Base-by-base conservation (phyloP, 2,113 vertebrate species). In the Anarrhichthys ocellatus region DNA sequence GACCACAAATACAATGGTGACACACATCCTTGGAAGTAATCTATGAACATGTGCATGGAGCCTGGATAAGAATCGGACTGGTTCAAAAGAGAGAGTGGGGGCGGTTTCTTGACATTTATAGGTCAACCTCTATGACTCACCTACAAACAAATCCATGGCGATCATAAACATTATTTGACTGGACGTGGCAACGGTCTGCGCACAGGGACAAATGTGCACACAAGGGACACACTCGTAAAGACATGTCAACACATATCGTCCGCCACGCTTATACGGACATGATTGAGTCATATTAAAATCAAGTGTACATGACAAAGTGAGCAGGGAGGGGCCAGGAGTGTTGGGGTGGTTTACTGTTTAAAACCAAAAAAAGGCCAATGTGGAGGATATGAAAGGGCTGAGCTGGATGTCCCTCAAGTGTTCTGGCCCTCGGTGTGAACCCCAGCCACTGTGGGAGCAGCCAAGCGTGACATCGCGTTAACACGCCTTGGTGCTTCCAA, bases 381-480 rank as follows among this genome's bases (percentile, higher is more conserved):
- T 10, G 48, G 48, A 73, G 64, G 24, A 76, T 82, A 71, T 84
- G 68, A 88, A 89, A 87, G 64, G 82, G 72, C 61, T 76, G 88
- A 84, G 73, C 52, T 83, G 66, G 73, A 83, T 62, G 82, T 89
- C 87, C 87, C 87, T 89, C 69, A 88, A 92, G 88, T 90, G 73
- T 63, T 82, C 50, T 87, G 89, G 72, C 83, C 69, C 77, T 89
- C 59, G 88, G 86, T 79, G 66, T 91, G 87, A 90, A 94, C 86
- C 81, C 78, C 72, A 85, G 82, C 73, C 85, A 85, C 90, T 80
- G 86, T 84, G 83, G 87, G 70, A 79, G 82, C 91, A 92, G 84
- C 79, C 87, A 87, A 90, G 90, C 92, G 58, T 92, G 90, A 90
- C 91, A 94, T 94, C 87, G 74, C 59, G 72, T 94, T 91, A 94